These are phyloP conservation scores for Antrozous pallidus DNA, from an alignment of 2,797 vertebrate genomes.

Conservation along the genomic window DNA sequence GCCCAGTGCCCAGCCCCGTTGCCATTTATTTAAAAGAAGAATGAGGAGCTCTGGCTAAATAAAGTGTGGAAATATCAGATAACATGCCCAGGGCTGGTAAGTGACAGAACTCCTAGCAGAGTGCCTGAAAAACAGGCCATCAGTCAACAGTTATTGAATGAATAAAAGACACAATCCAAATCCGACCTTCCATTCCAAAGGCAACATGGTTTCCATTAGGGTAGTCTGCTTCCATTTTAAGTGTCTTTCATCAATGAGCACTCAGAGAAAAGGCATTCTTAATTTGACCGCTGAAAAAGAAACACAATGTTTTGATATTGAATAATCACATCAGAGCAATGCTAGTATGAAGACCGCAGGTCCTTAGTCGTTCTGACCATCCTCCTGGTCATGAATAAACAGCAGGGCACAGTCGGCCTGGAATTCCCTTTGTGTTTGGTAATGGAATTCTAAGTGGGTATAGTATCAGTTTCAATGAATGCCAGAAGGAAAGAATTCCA, in stretches of 20 bases:
- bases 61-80: not conserved
- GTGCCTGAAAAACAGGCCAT: not conserved
- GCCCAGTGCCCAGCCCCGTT: not conserved
- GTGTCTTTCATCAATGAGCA: not conserved
- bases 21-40: not conserved
- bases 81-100: not conserved
- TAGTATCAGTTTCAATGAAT: constrained; percentile 62
- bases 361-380: not conserved
- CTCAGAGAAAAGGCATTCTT: not conserved
- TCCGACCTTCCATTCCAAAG: not conserved
- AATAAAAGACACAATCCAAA: not conserved
- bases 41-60: not conserved
- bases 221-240: not conserved
- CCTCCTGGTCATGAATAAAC: constrained; percentile 12
- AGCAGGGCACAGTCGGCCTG: not conserved
- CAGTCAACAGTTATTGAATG: not conserved
- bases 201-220: not conserved
- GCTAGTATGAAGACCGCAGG: constrained; percentile 22
- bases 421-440: constrained; percentile 2
- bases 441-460: not conserved
- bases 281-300: constrained; percentile 13
- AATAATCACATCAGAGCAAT: not conserved
- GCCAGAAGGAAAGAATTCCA: constrained; percentile 22
- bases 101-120: not conserved
- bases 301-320: not conserved